Evolutionary conservation across 2,888 invertebrate genomes (phyloP).

Genomic region (Lasioglossum vierecki): DNA sequence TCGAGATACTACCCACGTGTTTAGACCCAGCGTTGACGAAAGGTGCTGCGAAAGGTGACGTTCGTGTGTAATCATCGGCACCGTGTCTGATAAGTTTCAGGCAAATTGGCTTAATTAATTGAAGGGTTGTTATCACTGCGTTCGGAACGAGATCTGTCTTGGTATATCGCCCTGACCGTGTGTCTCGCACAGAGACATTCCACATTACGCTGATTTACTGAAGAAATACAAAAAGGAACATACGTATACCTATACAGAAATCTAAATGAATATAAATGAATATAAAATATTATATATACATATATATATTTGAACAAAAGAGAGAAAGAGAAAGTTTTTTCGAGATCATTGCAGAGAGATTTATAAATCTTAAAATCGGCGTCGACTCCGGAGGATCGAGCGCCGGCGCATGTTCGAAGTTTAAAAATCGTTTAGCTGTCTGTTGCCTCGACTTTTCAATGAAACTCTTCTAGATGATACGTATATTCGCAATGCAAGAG

Average conservation of each 20-base stretch:
- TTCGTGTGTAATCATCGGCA: conserved; percentile 26
- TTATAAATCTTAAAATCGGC: conserved; percentile 39
- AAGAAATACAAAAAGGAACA: conserved; percentile 1
- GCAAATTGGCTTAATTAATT: conserved; percentile 49
- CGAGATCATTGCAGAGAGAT: conserved; percentile 31
- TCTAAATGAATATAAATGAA: conserved; percentile 19
- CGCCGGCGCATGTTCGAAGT: conserved; percentile 18
- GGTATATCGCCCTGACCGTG: conserved; percentile 44
- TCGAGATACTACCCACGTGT: neutral
- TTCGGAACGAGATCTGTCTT: conserved; percentile 42
- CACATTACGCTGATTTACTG: conserved; percentile 34
- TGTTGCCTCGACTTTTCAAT: conserved; percentile 26
- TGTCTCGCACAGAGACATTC: conserved; percentile 44
- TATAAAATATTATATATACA: conserved; percentile 15
- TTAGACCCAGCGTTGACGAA: neutral
- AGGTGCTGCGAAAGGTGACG: neutral
- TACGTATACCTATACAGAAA: conserved; percentile 16
- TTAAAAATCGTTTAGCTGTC: neutral
- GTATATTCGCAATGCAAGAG: conserved; percentile 12
- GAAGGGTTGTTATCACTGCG: conserved; percentile 28
- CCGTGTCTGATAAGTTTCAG: conserved; percentile 25
- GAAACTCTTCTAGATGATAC: neutral
- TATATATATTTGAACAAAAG: conserved; percentile 23
- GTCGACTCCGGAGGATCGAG: conserved; percentile 18
- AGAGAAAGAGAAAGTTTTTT: conserved; percentile 19